Evolutionary conservation across 1,140 invertebrate species (phyloP).

Genomic region (Spodoptera litura): DNA sequence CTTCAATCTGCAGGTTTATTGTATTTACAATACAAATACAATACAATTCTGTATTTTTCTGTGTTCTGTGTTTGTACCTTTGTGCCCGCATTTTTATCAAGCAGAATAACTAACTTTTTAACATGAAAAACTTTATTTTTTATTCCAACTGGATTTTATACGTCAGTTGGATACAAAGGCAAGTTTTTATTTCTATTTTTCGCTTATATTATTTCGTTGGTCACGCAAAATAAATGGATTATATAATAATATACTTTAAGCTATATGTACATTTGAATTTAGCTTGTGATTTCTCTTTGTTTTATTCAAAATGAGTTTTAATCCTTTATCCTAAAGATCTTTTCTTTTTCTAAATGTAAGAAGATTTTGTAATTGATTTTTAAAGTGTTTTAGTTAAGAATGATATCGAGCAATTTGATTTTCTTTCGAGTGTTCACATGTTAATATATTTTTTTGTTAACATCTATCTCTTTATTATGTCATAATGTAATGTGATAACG

Average conservation of each 20-base stretch:
- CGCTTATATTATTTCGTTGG: neutral
- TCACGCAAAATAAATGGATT: conserved; percentile 1
- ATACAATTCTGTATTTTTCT: neutral
- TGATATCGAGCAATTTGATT: no score
- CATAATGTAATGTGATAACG: no score
- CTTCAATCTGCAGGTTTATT: neutral
- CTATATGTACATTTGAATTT: conserved; percentile 6
- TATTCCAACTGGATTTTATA: neutral
- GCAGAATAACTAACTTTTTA: conserved; percentile 21
- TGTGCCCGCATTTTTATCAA: conserved; percentile 2
- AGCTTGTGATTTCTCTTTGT: no score
- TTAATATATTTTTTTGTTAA: no score
- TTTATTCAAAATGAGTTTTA: no score
- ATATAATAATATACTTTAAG: neutral
- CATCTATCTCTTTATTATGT: no score
- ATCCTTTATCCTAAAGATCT: no score
- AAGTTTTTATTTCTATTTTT: neutral
- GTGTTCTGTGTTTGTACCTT: conserved; percentile 7
- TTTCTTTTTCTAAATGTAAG: no score
- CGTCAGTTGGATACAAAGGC: conserved; percentile 16
- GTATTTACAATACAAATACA: neutral
- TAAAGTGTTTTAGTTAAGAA: no score
- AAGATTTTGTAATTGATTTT: no score
- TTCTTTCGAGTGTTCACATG: no score
- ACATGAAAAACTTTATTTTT: conserved; percentile 15